Conservation (phyloP, 2,797 vertebrate genomes). For the Oryzias sinensis region DNA sequence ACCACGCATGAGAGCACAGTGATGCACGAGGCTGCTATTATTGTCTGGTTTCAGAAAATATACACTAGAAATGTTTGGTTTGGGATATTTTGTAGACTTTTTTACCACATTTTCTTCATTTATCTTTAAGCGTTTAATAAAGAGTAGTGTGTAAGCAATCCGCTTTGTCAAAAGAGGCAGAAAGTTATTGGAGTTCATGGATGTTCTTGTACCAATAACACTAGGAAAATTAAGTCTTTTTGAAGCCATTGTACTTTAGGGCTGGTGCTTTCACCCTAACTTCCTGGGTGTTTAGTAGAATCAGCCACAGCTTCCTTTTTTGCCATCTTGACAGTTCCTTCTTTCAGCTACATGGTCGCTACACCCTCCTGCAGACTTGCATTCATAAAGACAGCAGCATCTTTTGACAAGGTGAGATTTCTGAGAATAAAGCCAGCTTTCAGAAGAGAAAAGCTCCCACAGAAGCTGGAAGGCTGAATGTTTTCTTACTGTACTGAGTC, state of each 20-base stretch:
- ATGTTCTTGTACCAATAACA: neutral
- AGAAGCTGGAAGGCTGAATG: slow-evolving; percentile 8
- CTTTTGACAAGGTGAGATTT: neutral
- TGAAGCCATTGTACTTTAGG: slow-evolving; percentile 2
- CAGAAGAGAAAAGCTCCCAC: neutral
- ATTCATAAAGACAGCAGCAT: neutral
- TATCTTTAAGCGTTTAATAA: neutral
- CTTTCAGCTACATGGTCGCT: slow-evolving; percentile 1
- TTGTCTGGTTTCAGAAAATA: slow-evolving; percentile 5
- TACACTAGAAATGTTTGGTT: neutral
- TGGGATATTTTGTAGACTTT: neutral
- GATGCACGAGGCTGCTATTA: slow-evolving; percentile 18
- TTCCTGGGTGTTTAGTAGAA: slow-evolving; percentile 50
- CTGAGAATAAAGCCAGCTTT: neutral
- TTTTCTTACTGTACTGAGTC: neutral
- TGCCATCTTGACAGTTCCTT: slow-evolving; percentile 24
- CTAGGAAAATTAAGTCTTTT: neutral
- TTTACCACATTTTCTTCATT: neutral
- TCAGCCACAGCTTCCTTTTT: slow-evolving; percentile 56
- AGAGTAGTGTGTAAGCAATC: neutral
- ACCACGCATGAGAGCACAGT: neutral
- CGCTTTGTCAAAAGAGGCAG: neutral
- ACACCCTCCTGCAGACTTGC: neutral
- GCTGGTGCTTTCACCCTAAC: slow-evolving; percentile 21
- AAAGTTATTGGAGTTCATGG: too few species aligned